A percentile compares a stretch with the other conserved stretches of the same genome.
Evolutionary conservation across 2,113 vertebrate species (phyloP).

Genomic region (Sitta europaea): DNA sequence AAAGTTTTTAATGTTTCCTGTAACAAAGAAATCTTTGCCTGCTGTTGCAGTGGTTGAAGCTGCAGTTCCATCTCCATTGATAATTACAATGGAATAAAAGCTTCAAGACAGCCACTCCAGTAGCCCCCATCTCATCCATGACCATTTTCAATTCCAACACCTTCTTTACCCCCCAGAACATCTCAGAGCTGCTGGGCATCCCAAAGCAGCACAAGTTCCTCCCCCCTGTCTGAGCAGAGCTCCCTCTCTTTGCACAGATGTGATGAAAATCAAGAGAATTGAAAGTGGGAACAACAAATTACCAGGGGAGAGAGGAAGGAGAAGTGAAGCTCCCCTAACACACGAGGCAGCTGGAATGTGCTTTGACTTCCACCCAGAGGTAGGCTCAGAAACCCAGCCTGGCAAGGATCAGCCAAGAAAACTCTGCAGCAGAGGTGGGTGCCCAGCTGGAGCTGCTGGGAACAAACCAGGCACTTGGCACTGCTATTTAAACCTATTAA

Average conservation of each 20-base stretch:
- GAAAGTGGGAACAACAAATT: conserved; percentile 25
- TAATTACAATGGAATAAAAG: no score
- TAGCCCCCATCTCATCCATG: no score
- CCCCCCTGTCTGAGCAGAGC: neutral
- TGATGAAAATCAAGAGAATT: conserved; percentile 80
- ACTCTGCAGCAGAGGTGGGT: neutral
- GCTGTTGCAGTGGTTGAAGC: no score
- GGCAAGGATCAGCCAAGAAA: neutral
- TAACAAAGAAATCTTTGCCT: no score
- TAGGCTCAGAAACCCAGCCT: conserved; percentile 29
- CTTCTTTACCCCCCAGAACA: no score
- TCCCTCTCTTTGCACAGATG: conserved; percentile 65
- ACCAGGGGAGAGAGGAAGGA: conserved; percentile 56
- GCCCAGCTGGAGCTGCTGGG: neutral
- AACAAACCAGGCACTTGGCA: neutral
- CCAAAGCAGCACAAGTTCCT: neutral
- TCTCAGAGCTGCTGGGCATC: neutral
- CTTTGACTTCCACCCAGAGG: conserved; percentile 87
- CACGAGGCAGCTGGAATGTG: conserved; percentile 81
- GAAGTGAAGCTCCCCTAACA: conserved; percentile 69
- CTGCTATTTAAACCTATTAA: neutral
- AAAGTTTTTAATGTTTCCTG: no score
- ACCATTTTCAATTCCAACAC: no score
- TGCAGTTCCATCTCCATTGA: no score
- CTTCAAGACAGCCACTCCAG: no score